Evolutionary conservation across 2,888 invertebrate genomes (phyloP).

Genomic region (Malacosoma neustria): DNA sequence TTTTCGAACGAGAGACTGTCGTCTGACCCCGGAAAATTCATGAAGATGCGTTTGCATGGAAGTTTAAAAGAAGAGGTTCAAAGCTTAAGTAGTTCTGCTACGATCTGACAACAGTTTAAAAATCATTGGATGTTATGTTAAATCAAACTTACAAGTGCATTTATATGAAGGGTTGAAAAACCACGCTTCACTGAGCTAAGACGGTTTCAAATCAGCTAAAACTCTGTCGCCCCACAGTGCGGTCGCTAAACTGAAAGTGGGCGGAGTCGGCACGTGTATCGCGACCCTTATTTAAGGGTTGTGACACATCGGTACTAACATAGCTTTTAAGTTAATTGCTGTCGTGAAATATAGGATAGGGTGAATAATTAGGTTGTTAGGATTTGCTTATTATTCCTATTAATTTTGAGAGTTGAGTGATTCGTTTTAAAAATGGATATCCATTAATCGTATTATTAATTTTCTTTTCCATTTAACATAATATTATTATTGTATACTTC

Average conservation of each 20-base stretch:
- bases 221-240: slow-evolving; percentile 19
- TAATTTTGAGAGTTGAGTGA: too few species aligned
- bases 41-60: too few species aligned
- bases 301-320: slow-evolving; percentile 46
- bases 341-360: slow-evolving; percentile 43
- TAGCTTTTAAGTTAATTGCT: slow-evolving; percentile 65
- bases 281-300: slow-evolving; percentile 58
- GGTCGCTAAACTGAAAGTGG: slow-evolving; percentile 43
- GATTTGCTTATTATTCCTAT: slow-evolving; percentile 7
- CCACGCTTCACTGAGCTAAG: background rate
- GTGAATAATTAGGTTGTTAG: slow-evolving; percentile 32
- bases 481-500: too few species aligned
- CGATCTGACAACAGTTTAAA: too few species aligned
- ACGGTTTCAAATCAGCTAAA: background rate
- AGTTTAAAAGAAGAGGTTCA: too few species aligned
- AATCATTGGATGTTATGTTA: too few species aligned
- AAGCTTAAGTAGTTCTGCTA: too few species aligned
- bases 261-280: slow-evolving; percentile 58
- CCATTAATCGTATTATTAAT: too few species aligned
- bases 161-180: background rate
- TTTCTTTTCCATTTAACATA: too few species aligned
- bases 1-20: too few species aligned
- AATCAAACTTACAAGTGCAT: background rate
- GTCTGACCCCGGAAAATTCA: too few species aligned
- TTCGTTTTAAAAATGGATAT: too few species aligned